These are phyloP conservation scores for Halcyon badia DNA, from an alignment of 2,797 vertebrate genomes.

Conservation along the genomic window DNA sequence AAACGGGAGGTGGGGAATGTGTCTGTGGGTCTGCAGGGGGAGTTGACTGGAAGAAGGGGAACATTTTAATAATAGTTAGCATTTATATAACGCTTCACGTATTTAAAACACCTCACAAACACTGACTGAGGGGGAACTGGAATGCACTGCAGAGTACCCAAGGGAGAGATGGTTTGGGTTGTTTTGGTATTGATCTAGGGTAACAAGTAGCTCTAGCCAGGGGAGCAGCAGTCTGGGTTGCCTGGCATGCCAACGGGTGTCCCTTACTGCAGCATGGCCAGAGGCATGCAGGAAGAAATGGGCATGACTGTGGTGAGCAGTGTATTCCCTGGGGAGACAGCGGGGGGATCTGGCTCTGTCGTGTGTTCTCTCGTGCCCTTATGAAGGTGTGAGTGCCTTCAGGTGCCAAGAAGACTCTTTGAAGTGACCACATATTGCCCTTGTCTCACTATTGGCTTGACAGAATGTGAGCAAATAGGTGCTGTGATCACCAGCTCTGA, in stretches of 20 bases:
- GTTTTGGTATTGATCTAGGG: background rate
- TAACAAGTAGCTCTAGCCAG: background rate
- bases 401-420: background rate
- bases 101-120: slow-evolving; percentile 37
- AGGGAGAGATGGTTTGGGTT: background rate
- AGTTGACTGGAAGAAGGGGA: slow-evolving; percentile 54
- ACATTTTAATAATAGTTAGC: slow-evolving; percentile 64
- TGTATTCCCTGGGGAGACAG: background rate
- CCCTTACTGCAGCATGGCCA: background rate
- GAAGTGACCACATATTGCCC: background rate
- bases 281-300: slow-evolving; percentile 11
- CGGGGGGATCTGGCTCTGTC: background rate
- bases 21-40: slow-evolving; percentile 19
- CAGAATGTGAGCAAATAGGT: background rate
- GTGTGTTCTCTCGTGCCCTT: background rate
- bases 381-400: background rate
- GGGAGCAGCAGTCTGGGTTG: background rate
- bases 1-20: slow-evolving; percentile 64
- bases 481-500: background rate
- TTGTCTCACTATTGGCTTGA: background rate
- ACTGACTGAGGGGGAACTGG: slow-evolving; percentile 25
- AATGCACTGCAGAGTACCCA: slow-evolving; percentile 17
- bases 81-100: slow-evolving; percentile 52
- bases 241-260: background rate
- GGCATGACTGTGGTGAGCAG: slow-evolving; percentile 10